Base-by-base conservation (phyloP, 2,888 invertebrate genomes). In the Noctua pronuba region DNA sequence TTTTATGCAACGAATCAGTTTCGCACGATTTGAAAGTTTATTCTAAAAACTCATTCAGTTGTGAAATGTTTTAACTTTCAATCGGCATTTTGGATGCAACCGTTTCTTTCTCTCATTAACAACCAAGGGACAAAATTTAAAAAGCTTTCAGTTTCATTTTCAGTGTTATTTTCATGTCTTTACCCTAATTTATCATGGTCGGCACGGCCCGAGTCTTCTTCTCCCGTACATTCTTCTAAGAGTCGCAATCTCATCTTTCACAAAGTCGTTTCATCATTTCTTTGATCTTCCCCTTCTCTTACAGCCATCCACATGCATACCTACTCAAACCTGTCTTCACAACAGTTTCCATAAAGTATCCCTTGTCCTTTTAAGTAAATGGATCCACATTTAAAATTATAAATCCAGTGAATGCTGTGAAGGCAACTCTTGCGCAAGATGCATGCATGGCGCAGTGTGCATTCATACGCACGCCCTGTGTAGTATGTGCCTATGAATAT, bases 1-100 rank as follows among this genome's bases (percentile, higher is more conserved):
- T 82, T 88, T 88, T 84, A 89, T 88, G 86, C 87, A 89, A 87
- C 85, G 76, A 86, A 85, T 91, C 83, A 69, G 91, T 89, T 90
- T 89, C 80, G 88, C 89, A 89, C 90, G 90, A 89, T 79, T 89
- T 79, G 75, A 78, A 88, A 85, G 83, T 83, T 78, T 71, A 46
- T 31, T 83, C 52, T 35, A 65, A 73, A 82, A 82, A 81, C 64
- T 75, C 24, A 67, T 73, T 79, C 55, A 28, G 28, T 76, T 81
- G 68, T 55, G 46, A 81, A 81, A 83, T 69, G 28, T 68, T 73
- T 73, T 31, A 24, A 24, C 49, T 52, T 72, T 75, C n/a, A 68
- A 67, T 71, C 1, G 24, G 28, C 8, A 13, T 62, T n/a, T 58
- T 68, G n/a, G n/a, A 49, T 62, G 46, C 11, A 71, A 46, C 28